Evolutionary conservation across 1,140 invertebrate genomes (phyloP).

Genomic region (Aphelenchoides fujianensis): DNA sequence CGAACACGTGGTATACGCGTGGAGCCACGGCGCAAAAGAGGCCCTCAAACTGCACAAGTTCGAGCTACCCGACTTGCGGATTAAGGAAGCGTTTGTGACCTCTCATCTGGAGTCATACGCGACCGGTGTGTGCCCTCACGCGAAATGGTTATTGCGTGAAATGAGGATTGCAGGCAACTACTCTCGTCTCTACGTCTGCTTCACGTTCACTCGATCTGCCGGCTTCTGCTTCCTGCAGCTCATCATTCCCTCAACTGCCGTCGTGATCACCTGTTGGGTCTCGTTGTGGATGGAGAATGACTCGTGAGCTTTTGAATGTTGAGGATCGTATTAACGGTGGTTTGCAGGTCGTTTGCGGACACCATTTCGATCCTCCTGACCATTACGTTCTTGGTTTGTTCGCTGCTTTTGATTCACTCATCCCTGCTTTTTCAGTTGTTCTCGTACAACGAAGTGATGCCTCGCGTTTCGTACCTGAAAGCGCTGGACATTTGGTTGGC

Average conservation of each 20-base stretch:
- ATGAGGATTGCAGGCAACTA: constrained; percentile 49
- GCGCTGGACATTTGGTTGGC: constrained; percentile 96
- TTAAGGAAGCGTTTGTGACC: constrained; percentile 61
- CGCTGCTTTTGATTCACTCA: too few species aligned
- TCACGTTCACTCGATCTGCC: constrained; percentile 56
- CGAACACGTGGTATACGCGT: constrained; percentile 54
- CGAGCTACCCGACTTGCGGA: constrained; percentile 58
- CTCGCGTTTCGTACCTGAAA: constrained; percentile 90
- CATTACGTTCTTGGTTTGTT: too few species aligned
- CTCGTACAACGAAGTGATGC: constrained; percentile 91
- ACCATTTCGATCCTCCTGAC: constrained; percentile 88
- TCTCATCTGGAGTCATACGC: constrained; percentile 53
- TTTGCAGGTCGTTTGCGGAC: too few species aligned
- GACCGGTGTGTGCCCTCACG: constrained; percentile 40
- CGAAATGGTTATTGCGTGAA: neutral
- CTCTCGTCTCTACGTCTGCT: constrained; percentile 58
- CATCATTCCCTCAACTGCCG: constrained; percentile 62
- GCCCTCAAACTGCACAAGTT: constrained; percentile 56
- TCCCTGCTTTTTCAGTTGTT: constrained; percentile 97
- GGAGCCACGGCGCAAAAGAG: constrained; percentile 51
- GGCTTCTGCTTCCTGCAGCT: constrained; percentile 62
- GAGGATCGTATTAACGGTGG: too few species aligned
- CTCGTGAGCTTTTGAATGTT: constrained; percentile 54
- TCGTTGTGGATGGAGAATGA: constrained; percentile 62
- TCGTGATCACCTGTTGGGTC: constrained; percentile 61